Conservation (phyloP, 2,113 vertebrate species). For the Progne subis region DNA sequence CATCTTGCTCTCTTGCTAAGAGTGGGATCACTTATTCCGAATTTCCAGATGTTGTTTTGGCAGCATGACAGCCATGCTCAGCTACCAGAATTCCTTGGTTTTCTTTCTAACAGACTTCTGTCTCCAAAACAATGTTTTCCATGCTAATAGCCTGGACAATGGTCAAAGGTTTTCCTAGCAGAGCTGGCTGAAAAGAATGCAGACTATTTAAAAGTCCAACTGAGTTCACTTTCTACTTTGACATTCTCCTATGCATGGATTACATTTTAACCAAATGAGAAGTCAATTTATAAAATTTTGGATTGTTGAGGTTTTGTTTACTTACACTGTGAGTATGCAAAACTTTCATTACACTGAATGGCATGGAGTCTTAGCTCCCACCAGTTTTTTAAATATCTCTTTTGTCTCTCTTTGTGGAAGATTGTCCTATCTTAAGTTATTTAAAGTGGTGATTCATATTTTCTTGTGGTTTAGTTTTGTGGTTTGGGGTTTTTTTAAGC, state of each 20-base stretch:
- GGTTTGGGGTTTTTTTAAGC: not conserved
- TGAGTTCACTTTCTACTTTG: not conserved
- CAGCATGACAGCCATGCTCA: not conserved
- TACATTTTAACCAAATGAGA: slow-evolving; percentile 6
- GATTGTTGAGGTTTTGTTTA: not conserved
- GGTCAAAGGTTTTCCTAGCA: slow-evolving; percentile 40
- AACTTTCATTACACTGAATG: not conserved
- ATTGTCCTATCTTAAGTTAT: not conserved
- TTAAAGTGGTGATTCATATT: not conserved
- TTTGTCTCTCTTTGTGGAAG: not conserved
- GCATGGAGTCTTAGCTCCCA: not conserved
- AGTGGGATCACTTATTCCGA: not conserved
- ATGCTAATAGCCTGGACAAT: slow-evolving; percentile 29
- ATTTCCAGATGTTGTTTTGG: slow-evolving; percentile 41
- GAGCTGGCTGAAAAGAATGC: slow-evolving; percentile 36
- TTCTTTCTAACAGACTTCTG: slow-evolving; percentile 32
- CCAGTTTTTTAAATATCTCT: not conserved
- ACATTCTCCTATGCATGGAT: not conserved
- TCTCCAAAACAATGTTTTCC: slow-evolving; percentile 45
- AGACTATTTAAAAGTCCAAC: slow-evolving; percentile 21
- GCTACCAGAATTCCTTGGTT: slow-evolving; percentile 37
- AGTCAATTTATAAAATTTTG: not conserved
- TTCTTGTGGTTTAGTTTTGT: not conserved
- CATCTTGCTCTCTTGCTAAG: not conserved
- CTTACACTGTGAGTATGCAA: not conserved